Percentiles rank a stretch among this genome's conserved stretches.
These are phyloP conservation scores for Drosophila mettleri DNA, from an alignment of 2,888 invertebrate species.

Conservation along the genomic window DNA sequence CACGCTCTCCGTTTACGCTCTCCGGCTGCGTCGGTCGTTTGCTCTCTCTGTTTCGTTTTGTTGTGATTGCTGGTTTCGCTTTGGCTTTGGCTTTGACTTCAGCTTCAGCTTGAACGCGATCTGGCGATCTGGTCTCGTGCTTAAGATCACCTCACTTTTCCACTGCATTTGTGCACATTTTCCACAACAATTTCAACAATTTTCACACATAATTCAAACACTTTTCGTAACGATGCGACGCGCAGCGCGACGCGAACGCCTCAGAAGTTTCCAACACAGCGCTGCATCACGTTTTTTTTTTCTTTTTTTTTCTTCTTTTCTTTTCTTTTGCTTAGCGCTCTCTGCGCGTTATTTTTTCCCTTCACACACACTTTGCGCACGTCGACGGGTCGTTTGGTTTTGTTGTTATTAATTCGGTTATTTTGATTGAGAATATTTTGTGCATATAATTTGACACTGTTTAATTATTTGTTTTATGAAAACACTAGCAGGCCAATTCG, in stretches of 20 bases:
- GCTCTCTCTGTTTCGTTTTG: conserved; percentile 67
- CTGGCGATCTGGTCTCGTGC: conserved; percentile 38
- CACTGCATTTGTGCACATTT: conserved; percentile 58
- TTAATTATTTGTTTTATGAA: conserved; percentile 33
- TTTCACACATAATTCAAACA: conserved; percentile 68
- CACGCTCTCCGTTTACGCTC: conserved; percentile 27
- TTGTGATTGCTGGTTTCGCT: conserved; percentile 74
- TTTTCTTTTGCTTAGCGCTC: conserved; percentile 35
- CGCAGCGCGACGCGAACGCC: conserved; percentile 48
- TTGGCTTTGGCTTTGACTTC: conserved; percentile 57
- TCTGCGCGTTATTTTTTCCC: conserved; percentile 49
- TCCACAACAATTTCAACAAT: conserved; percentile 62
- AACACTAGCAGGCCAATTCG: conserved; percentile 47
- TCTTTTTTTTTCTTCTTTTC: conserved; percentile 50
- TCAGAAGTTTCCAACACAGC: conserved; percentile 42
- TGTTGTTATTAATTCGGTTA: conserved; percentile 31
- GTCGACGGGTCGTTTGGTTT: conserved; percentile 47
- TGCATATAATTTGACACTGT: conserved; percentile 32
- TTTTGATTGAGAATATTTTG: conserved; percentile 34
- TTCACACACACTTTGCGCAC: conserved; percentile 64
- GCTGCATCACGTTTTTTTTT: conserved; percentile 72
- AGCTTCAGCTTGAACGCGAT: conserved; percentile 15
- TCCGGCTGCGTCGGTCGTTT: conserved; percentile 21
- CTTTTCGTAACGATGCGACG: conserved; percentile 32
- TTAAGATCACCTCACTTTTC: conserved; percentile 46